Percentiles rank a stretch among this genome's conserved stretches.
Conservation (phyloP, 2,797 vertebrate species). For the Eulemur mongoz region DNA sequence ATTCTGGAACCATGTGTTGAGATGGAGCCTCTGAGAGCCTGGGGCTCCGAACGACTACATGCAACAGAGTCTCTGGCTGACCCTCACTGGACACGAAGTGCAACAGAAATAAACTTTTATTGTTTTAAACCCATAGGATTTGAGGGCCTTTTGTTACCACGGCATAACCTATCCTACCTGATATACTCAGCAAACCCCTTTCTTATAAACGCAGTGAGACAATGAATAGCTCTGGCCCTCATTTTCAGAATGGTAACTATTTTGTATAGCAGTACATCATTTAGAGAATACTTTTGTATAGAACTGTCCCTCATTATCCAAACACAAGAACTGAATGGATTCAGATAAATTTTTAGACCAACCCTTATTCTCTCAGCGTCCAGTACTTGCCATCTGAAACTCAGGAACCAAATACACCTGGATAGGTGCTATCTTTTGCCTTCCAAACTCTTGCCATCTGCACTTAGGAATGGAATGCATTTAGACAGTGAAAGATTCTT, state of each 20-base stretch:
- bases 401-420: background rate
- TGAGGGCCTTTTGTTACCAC: background rate
- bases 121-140: conserved; percentile 14
- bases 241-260: background rate
- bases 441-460: conserved; percentile 12
- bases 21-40: background rate
- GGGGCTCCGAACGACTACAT: background rate
- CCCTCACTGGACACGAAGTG: background rate
- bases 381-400: background rate
- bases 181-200: conserved; percentile 18
- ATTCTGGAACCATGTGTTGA: background rate
- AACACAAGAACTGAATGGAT: background rate
- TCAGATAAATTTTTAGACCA: background rate
- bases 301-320: background rate
- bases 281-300: background rate
- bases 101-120: conserved; percentile 15
- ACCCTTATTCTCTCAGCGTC: background rate
- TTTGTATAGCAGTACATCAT: background rate
- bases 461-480: background rate
- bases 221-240: background rate
- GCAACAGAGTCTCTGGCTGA: background rate
- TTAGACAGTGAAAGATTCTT: conserved; percentile 8
- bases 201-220: background rate
- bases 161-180: background rate
- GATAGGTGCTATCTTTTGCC: background rate